Evolutionary conservation across 2,113 vertebrate genomes (phyloP).

Genomic region (Tenebrosternarchus preto): DNA sequence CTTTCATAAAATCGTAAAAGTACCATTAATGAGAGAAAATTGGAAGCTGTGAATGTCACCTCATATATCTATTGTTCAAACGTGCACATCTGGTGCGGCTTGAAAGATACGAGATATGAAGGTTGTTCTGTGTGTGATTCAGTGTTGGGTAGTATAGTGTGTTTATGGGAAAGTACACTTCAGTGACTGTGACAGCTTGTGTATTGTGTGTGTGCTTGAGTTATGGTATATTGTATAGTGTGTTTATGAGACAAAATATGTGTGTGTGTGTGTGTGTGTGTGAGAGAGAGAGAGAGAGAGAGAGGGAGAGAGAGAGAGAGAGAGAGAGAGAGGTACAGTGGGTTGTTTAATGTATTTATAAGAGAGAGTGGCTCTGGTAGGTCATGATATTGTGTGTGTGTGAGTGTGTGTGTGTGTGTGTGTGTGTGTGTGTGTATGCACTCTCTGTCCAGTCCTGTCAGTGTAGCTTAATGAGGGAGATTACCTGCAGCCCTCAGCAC

Average conservation of each 20-base stretch:
- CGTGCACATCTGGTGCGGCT: too few species aligned
- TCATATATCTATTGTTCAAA: too few species aligned
- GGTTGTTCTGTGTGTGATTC: too few species aligned
- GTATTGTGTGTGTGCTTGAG: neutral
- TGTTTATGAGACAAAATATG: neutral
- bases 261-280: neutral
- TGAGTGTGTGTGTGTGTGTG: constrained; percentile 38
- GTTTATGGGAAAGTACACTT: neutral
- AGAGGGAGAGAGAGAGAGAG: neutral
- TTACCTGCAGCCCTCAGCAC: constrained; percentile 71
- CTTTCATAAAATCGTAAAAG: too few species aligned
- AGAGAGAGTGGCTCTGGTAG: neutral
- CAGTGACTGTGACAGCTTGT: neutral
- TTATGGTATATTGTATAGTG: neutral
- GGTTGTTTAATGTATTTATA: neutral
- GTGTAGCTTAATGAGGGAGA: constrained; percentile 72
- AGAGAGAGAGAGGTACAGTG: neutral
- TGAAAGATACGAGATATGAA: too few species aligned
- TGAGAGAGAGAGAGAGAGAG: neutral
- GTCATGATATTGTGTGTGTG: constrained; percentile 23
- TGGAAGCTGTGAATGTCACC: too few species aligned
- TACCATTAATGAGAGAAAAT: too few species aligned
- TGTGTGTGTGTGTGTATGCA: constrained; percentile 38
- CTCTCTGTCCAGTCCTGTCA: constrained; percentile 61
- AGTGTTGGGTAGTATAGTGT: neutral